Percentiles rank a stretch among this genome's conserved stretches.
Conservation (phyloP, 2,888 invertebrate species). For the Hanleya hanleyi region DNA sequence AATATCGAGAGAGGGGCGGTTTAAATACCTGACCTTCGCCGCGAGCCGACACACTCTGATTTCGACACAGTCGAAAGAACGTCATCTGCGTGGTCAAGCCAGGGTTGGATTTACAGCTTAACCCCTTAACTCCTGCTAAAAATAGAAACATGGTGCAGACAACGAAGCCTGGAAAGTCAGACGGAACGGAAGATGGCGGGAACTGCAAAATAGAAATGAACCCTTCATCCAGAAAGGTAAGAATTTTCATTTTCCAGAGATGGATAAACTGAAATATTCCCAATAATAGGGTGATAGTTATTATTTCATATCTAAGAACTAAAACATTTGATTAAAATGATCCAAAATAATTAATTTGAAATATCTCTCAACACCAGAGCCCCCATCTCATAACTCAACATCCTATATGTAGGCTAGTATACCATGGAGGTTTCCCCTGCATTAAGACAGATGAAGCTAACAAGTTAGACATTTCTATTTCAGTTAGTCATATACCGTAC, state of each 20-base stretch:
- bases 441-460: too few relatives aligned
- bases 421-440: too few relatives aligned
- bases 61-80: neutral
- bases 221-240: constrained; percentile 3
- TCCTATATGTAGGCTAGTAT: too few relatives aligned
- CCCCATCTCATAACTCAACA: too few relatives aligned
- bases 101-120: neutral
- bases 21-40: too few relatives aligned
- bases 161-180: neutral
- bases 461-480: too few relatives aligned
- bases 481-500: too few relatives aligned
- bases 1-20: neutral
- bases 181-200: neutral
- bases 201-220: neutral
- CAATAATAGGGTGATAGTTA: neutral
- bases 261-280: neutral
- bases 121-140: neutral
- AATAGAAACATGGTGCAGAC: neutral
- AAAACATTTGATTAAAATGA: too few relatives aligned
- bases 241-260: neutral
- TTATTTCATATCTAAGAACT: neutral
- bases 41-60: too few relatives aligned
- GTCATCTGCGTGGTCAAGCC: neutral
- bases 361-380: too few relatives aligned
- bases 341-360: too few relatives aligned